These are phyloP conservation scores for Fringilla coelebs DNA, from an alignment of 2,797 vertebrate species.

Conservation along the genomic window DNA sequence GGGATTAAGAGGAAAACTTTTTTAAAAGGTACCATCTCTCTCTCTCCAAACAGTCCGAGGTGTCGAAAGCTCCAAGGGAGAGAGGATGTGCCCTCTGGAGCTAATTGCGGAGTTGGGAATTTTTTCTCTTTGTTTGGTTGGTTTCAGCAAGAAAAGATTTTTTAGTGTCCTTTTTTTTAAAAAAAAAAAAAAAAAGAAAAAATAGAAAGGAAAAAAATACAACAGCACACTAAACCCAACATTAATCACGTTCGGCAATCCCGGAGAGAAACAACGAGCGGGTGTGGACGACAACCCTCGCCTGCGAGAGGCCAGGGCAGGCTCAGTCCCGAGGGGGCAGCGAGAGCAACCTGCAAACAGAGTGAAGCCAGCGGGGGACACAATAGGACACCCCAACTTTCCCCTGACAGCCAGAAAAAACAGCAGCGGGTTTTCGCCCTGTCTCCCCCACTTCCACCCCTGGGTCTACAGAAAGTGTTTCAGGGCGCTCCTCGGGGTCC, in stretches of 20 bases:
- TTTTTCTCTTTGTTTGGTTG: not conserved
- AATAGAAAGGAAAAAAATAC: rapidly evolving
- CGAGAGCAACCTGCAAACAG: not conserved
- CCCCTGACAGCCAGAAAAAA: not conserved
- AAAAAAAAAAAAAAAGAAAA: no score
- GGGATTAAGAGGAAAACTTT: conserved; percentile 59
- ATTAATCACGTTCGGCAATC: not conserved
- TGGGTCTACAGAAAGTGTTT: not conserved
- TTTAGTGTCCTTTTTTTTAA: rapidly evolving
- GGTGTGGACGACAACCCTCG: not conserved
- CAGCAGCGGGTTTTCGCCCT: not conserved
- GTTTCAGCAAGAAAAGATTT: not conserved
- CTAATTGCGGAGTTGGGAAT: not conserved
- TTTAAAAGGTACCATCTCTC: conserved; percentile 40
- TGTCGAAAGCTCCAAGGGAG: conserved; percentile 50
- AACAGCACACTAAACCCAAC: not conserved
- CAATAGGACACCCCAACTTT: not conserved
- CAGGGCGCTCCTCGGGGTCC: not conserved
- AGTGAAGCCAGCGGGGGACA: rapidly evolving
- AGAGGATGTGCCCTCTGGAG: conserved; percentile 8
- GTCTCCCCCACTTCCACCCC: rapidly evolving
- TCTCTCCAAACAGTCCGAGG: conserved; percentile 37
- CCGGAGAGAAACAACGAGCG: not conserved
- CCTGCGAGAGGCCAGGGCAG: not conserved
- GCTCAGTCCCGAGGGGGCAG: not conserved